Percentiles rank a stretch among this genome's conserved stretches.
Conservation (phyloP, 2,113 vertebrate genomes). For the Arenaria interpres region DNA sequence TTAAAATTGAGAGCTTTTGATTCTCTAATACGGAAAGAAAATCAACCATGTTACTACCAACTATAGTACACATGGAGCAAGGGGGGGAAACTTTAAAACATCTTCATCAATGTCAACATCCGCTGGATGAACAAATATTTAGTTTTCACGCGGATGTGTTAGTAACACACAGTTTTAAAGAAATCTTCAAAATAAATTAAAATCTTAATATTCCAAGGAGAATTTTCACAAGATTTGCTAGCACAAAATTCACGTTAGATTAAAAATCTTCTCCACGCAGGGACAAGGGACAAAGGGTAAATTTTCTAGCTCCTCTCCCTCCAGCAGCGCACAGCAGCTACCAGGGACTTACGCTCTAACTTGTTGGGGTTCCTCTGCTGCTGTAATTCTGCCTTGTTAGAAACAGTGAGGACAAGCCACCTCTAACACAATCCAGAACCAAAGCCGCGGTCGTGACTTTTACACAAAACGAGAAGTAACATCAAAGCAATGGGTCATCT, state of each 20-base stretch:
- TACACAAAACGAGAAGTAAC: not conserved
- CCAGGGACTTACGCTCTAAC: not conserved
- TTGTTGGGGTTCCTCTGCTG: not conserved
- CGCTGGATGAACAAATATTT: not conserved
- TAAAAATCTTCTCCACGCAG: not conserved
- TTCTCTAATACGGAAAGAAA: not conserved
- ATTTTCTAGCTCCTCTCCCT: not conserved
- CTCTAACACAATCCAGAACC: not conserved
- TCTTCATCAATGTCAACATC: not conserved
- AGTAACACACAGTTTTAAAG: not conserved
- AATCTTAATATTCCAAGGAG: not conserved
- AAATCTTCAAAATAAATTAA: not conserved
- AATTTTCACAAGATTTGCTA: not conserved
- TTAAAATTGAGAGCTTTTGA: not conserved
- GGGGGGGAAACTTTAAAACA: not conserved
- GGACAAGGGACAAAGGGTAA: not conserved
- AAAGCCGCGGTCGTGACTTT: not conserved
- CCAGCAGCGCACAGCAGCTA: not conserved
- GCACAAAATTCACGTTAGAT: not conserved
- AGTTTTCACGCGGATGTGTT: not conserved
- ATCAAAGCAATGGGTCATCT: constrained; percentile 12
- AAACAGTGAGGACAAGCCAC: not conserved
- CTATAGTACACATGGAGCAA: not conserved
- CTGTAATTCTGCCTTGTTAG: not conserved
- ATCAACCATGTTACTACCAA: not conserved